Base-by-base conservation (phyloP, 1,140 invertebrate species). In the Yoshiicerus persimilis region DNA sequence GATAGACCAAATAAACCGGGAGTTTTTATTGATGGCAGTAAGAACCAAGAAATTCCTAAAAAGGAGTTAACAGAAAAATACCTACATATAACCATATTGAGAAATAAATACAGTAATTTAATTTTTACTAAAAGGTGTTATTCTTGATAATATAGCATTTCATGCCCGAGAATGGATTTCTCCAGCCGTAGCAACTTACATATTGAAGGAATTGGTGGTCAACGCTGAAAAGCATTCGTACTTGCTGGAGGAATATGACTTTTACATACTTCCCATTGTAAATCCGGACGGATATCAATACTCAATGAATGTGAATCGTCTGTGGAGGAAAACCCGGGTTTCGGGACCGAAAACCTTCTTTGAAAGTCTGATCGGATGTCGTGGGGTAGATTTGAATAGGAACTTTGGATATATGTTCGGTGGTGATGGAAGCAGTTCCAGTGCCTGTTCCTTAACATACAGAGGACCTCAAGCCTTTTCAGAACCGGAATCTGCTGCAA, bases 91-190 rank as follows among this genome's bases (percentile, higher is more conserved):
- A n/a, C n/a, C n/a, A n/a, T n/a, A n/a, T n/a, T n/a, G n/a, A n/a
- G n/a, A n/a, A n/a, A n/a, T n/a, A n/a, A n/a, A n/a, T n/a, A n/a
- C n/a, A n/a, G n/a, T n/a, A n/a, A n/a, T n/a, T n/a, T n/a, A n/a
- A n/a, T n/a, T n/a, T n/a, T n/a, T n/a, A n/a, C n/a, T n/a, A n/a
- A n/a, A 38, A 38, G 16, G 25, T n/a, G 16, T 5, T 34, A 11
- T 66, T 87, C 23, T 39, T 13, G 16, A 41, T 70, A 13, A 77
- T 6, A 34, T 70, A 87, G 86, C 56, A 36, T 77, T 87, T 56
- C 95, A 96, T 92, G 95, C 94, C 0, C 91, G 89, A 85, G 94
- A 95, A 92, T 96, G 96, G 96, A 95, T 95, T 27, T 92, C 94
- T 1, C 92, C 94, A 13, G 94, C 94, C 4, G 93, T 93, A 0